These are phyloP conservation scores for Machimus rusticus DNA, from an alignment of 2,888 invertebrate genomes.

Conservation along the genomic window DNA sequence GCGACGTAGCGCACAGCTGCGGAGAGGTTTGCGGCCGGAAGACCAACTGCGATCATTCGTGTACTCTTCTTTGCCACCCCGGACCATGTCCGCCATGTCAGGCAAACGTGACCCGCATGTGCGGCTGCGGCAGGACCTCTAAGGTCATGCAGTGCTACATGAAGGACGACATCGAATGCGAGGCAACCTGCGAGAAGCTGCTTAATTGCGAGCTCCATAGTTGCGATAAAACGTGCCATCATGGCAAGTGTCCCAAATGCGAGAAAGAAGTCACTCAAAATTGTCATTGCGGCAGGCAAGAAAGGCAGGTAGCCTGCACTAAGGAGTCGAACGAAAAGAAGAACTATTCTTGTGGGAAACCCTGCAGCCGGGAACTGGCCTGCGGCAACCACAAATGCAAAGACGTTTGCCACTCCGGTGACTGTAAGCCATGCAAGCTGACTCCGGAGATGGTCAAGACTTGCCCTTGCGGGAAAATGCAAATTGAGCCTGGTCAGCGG, in stretches of 20 bases:
- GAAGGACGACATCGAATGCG: constrained; percentile 76
- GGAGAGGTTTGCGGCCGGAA: constrained; percentile 80
- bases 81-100: constrained; percentile 93
- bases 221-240: constrained; percentile 80
- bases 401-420: constrained; percentile 72
- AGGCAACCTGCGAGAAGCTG: constrained; percentile 73
- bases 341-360: constrained; percentile 69
- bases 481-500: constrained; percentile 64
- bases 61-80: constrained; percentile 88
- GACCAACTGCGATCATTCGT: constrained; percentile 70
- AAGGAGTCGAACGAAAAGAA: constrained; percentile 63
- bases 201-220: constrained; percentile 81
- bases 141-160: constrained; percentile 76
- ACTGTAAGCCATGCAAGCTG: constrained; percentile 71
- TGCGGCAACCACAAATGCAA: constrained; percentile 78
- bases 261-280: constrained; percentile 70
- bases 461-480: constrained; percentile 81
- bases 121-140: constrained; percentile 80
- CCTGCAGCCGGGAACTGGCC: constrained; percentile 68
- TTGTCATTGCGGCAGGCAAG: constrained; percentile 76
- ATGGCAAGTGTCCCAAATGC: constrained; percentile 79
- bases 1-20: constrained; percentile 88
- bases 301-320: constrained; percentile 70
- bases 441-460: constrained; percentile 69
- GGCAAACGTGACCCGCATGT: constrained; percentile 74